Evolutionary conservation across 2,797 vertebrate species (phyloP).

Genomic region (Margarornis squamiger): DNA sequence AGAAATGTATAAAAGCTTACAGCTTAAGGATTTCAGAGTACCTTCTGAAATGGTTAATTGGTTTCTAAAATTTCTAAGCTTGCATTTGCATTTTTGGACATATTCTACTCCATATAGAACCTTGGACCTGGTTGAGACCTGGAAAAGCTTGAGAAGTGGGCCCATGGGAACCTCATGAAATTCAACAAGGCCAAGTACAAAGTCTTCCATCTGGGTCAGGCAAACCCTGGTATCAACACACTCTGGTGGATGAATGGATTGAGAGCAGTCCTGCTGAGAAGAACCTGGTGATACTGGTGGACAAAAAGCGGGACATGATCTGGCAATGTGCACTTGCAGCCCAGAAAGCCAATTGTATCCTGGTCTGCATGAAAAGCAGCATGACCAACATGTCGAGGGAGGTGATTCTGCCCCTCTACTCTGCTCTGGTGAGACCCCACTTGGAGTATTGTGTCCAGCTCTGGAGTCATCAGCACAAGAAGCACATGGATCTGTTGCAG

Average conservation of each 20-base stretch:
- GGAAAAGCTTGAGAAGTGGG: not conserved
- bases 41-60: not conserved
- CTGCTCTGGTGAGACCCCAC: fast-evolving
- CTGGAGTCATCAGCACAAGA: not conserved
- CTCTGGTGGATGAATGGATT: not conserved
- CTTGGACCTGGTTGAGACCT: not conserved
- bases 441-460: not conserved
- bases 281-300: not conserved
- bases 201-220: fast-evolving
- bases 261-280: not conserved
- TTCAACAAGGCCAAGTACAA: not conserved
- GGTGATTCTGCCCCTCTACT: not conserved
- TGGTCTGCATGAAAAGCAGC: not conserved
- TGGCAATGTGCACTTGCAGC: fast-evolving
- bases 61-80: not conserved
- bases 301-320: not conserved
- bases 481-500: not conserved
- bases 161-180: not conserved
- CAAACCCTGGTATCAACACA: not conserved
- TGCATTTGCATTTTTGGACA: not conserved
- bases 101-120: not conserved
- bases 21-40: not conserved
- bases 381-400: fast-evolving
- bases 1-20: not conserved
- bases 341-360: not conserved